Conservation (phyloP, 1,140 invertebrate species). For the Caenorhabditis inopinata region DNA sequence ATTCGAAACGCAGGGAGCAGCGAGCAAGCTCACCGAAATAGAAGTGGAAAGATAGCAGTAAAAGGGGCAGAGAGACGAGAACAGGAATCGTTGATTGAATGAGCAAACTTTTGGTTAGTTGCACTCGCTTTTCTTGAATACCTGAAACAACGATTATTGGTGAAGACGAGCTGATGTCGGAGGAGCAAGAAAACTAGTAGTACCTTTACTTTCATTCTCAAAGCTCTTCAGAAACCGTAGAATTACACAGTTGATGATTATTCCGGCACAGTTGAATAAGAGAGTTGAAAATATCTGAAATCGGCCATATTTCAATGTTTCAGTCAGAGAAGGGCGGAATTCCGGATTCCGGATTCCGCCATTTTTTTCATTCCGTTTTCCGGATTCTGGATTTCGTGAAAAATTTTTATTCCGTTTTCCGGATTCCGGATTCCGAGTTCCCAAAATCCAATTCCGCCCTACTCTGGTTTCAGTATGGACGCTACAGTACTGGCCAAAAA, state of each 20-base stretch:
- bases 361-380: too few species aligned
- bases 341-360: too few species aligned
- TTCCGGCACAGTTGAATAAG: background rate
- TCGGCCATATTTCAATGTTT: too few species aligned
- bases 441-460: too few species aligned
- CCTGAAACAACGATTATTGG: background rate
- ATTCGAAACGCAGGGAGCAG: too few species aligned
- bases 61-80: background rate
- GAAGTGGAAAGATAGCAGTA: background rate
- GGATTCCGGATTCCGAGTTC: too few species aligned
- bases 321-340: too few species aligned
- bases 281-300: constrained; percentile 22
- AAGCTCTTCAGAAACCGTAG: constrained; percentile 16
- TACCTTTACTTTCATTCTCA: constrained; percentile 17
- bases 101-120: constrained; percentile 14
- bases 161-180: background rate
- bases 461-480: too few species aligned
- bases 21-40: background rate
- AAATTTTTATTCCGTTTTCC: too few species aligned
- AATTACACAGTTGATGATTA: constrained; percentile 9
- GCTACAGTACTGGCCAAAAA: too few species aligned
- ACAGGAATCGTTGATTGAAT: constrained; percentile 20
- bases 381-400: too few species aligned
- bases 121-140: constrained; percentile 3
- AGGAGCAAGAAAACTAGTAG: background rate